Evolutionary conservation across 2,888 invertebrate genomes (phyloP), one percentile per base, ranked within the genome.

Genomic region (Pristionchus exspectatus): DNA sequence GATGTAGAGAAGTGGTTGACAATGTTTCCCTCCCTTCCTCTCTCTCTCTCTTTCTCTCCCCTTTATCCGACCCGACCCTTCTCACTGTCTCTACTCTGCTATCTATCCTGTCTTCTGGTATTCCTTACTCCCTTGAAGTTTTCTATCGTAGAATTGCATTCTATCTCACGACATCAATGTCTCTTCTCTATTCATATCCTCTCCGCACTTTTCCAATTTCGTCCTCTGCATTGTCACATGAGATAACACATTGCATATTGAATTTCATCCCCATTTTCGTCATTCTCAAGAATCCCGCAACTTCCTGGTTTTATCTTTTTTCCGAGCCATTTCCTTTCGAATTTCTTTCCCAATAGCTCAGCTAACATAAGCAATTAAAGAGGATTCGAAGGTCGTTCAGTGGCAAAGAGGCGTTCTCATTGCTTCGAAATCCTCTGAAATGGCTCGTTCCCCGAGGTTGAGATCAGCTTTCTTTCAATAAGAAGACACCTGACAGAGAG

Each of bases 1-100:
- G 69, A 69, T 69, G 69, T n/a, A 69, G 69, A 69, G 27, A 27
- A 74, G 74, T 38, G 33, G 38, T 33, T 74, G 74, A 74, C 74
- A 74, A 74, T 74, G 74, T 38, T 33, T 33, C 74, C 38, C 16
- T 38, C 74, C 38, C 74, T 24, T 27, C 38, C 33, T 14, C 38
- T 18, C 33, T 74, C 74, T 38, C 38, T 38, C 74, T 18, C 74
- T 24, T 24, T 33, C 74, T 74, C 74, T 27, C 69, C 30, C n/a
- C 63, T 63, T 63, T 69, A 74, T 74, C 74, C 74, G 74, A 74
- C 74, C 74, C 24, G 33, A 18, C 69, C 33, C 74, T 33, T 14
- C 16, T 16, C 38, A 16, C 74, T 74, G 18, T 38, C 33, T 74
- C 74, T 74, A 30, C 33, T 38, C 7, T 38, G 12, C 33, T 74